These are phyloP conservation scores for Bryconaethiops microstoma DNA, from an alignment of 2,797 vertebrate genomes.

Conservation along the genomic window DNA sequence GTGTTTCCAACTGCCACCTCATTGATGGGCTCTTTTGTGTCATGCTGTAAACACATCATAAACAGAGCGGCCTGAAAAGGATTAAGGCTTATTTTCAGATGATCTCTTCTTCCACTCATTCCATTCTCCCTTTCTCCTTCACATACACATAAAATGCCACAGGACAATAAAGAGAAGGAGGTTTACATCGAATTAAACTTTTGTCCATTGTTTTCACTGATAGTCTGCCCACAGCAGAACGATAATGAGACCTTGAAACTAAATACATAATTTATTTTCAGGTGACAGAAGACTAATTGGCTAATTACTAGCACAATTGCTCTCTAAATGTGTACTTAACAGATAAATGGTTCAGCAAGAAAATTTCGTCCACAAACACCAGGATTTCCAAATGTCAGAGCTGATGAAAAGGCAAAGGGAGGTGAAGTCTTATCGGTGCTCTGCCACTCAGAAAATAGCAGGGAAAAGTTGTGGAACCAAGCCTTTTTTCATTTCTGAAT, in stretches of 20 bases:
- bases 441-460: constrained; percentile 4
- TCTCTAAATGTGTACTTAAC: constrained; percentile 54
- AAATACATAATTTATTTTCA: constrained; percentile 50
- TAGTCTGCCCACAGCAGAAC: background rate
- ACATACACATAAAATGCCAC: background rate
- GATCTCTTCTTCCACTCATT: background rate
- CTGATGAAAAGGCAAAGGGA: background rate
- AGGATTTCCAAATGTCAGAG: constrained; percentile 43
- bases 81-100: background rate
- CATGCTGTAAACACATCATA: background rate
- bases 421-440: constrained; percentile 8
- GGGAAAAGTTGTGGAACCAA: background rate
- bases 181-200: background rate
- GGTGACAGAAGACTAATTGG: constrained; percentile 51
- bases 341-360: constrained; percentile 52
- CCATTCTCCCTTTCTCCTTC: background rate
- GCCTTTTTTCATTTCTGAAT: constrained; percentile 17
- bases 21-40: background rate
- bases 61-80: background rate
- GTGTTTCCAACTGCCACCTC: background rate
- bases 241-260: constrained; percentile 33
- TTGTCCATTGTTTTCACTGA: constrained; percentile 10
- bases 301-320: constrained; percentile 62
- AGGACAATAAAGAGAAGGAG: background rate
- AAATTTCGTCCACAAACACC: constrained; percentile 13